phyloP scores from a whole-genome alignment of 2,113 vertebrate genomes.

The Chaetodon auriga region DNA sequence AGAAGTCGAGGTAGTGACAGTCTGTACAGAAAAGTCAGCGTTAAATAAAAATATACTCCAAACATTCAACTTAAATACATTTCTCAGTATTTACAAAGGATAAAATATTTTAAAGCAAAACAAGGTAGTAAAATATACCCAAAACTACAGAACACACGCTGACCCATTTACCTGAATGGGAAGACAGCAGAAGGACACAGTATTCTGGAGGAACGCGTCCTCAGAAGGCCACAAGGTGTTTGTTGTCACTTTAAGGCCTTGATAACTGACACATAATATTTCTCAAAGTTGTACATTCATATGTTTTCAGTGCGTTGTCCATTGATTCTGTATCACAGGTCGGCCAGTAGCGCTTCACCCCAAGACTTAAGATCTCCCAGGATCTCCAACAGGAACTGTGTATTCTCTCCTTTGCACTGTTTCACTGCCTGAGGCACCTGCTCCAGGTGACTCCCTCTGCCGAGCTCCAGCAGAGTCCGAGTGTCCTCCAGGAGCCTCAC shows the following conservation, averaged over 20 bases:
- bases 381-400: constrained; percentile 84
- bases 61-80: constrained; percentile 16
- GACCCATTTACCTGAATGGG: not conserved
- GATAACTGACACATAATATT: not conserved
- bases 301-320: not conserved
- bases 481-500: constrained; percentile 85
- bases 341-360: constrained; percentile 33
- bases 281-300: constrained; percentile 14
- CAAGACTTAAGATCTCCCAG: constrained; percentile 81
- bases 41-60: not conserved
- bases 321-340: constrained; percentile 24
- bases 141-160: not conserved
- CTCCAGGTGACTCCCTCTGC: constrained; percentile 77
- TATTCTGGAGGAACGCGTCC: not conserved
- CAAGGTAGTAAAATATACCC: not conserved
- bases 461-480: constrained; percentile 87
- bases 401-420: constrained; percentile 83
- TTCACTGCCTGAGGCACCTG: constrained; percentile 80
- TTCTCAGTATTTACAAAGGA: constrained; percentile 7
- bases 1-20: constrained; percentile 40
- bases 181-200: not conserved
- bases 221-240: not conserved
- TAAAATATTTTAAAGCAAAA: not conserved
- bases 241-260: not conserved
- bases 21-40: constrained; percentile 15